phyloP scores from a whole-genome alignment of 2,888 invertebrate species.

The Tiliacea citrago region DNA sequence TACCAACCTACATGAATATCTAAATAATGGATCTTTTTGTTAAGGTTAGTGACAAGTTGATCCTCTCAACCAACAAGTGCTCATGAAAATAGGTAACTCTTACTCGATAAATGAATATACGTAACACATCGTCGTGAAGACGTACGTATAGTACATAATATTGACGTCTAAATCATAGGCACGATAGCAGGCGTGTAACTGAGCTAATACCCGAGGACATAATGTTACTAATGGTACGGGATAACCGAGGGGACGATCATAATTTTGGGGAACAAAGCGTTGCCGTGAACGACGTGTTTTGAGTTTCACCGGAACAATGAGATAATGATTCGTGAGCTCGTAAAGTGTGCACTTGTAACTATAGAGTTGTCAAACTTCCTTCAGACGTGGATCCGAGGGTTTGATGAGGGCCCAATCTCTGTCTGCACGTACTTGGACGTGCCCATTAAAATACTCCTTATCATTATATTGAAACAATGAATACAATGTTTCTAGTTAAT shows the following conservation, averaged over 20 bases:
- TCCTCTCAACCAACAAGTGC: neutral
- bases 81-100: conserved; percentile 8
- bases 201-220: conserved; percentile 81
- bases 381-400: conserved; percentile 72
- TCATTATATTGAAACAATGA: conserved; percentile 58
- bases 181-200: conserved; percentile 72
- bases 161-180: conserved; percentile 69
- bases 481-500: conserved; percentile 42
- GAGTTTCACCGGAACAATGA: conserved; percentile 84
- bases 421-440: conserved; percentile 58
- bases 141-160: conserved; percentile 42
- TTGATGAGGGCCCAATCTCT: conserved; percentile 76
- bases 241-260: conserved; percentile 85
- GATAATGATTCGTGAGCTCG: conserved; percentile 86
- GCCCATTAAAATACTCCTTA: conserved; percentile 56
- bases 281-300: conserved; percentile 81
- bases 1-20: neutral
- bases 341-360: conserved; percentile 80
- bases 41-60: conserved; percentile 8
- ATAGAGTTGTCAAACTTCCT: conserved; percentile 80
- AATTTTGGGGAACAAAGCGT: conserved; percentile 85
- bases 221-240: conserved; percentile 84
- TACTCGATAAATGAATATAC: conserved; percentile 5
- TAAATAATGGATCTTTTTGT: neutral
- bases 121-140: conserved; percentile 34